A percentile compares a stretch with the other conserved stretches of the same genome.
These are phyloP conservation scores for Cheumatopsyche charites DNA, from an alignment of 1,140 invertebrate genomes.

Conservation along the genomic window DNA sequence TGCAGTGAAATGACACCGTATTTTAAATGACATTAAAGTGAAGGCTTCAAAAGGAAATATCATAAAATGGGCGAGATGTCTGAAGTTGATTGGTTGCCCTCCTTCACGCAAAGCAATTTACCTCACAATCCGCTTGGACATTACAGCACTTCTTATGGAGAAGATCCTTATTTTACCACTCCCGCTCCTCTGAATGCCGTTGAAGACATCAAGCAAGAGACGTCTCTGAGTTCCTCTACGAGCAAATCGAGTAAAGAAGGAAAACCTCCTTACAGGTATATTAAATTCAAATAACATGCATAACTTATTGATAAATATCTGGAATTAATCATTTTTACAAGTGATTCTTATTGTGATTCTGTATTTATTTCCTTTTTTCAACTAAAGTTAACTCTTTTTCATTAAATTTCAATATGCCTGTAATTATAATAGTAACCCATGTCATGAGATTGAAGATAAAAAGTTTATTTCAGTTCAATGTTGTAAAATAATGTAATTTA, in stretches of 20 bases:
- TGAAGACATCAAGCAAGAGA: slow-evolving; percentile 15
- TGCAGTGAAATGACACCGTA: not conserved
- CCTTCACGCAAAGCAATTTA: slow-evolving; percentile 22
- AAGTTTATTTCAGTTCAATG: too few species aligned
- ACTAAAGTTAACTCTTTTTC: too few species aligned
- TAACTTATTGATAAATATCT: too few species aligned
- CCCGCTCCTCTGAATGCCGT: not conserved
- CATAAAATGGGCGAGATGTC: slow-evolving; percentile 40
- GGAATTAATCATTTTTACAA: too few species aligned
- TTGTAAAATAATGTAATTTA: too few species aligned
- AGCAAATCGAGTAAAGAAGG: slow-evolving; percentile 35
- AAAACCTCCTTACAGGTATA: slow-evolving; percentile 48
- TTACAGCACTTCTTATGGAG: slow-evolving; percentile 26
- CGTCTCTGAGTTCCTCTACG: not conserved
- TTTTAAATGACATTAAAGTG: not conserved
- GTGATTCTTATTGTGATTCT: too few species aligned
- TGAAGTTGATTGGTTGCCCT: slow-evolving; percentile 39
- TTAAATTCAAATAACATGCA: slow-evolving; percentile 11
- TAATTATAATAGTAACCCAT: too few species aligned
- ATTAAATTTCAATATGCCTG: too few species aligned
- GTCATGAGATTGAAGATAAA: too few species aligned
- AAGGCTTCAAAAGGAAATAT: not conserved
- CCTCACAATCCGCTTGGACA: slow-evolving; percentile 36
- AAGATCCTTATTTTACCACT: slow-evolving; percentile 21
- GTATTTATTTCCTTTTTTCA: too few species aligned